Conservation (phyloP, 2,113 vertebrate genomes). For the Cyprinodon brontotheroides region DNA sequence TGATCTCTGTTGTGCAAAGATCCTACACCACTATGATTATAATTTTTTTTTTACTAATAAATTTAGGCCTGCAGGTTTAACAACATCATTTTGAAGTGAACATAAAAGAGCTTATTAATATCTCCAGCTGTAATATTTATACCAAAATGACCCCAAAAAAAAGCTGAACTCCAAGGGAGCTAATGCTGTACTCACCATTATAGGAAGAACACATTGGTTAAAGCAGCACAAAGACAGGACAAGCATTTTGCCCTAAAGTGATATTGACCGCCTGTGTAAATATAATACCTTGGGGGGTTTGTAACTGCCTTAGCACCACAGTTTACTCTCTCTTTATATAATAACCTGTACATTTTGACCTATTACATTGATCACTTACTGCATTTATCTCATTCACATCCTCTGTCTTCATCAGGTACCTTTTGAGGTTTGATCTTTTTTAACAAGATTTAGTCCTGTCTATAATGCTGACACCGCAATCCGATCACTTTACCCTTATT, state of each 20-base stretch:
- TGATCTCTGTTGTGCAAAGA: too few species aligned
- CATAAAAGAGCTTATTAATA: not conserved
- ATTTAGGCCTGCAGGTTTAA: not conserved
- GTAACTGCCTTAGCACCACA: not conserved
- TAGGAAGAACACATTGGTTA: not conserved
- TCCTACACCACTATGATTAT: too few species aligned
- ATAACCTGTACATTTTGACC: not conserved
- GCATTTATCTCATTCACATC: not conserved
- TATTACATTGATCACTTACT: constrained; percentile 11
- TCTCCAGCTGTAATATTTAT: not conserved
- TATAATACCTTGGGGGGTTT: not conserved
- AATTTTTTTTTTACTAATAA: not conserved
- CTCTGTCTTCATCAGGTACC: constrained; percentile 1
- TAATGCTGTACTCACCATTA: not conserved
- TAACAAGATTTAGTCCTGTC: constrained; percentile 32
- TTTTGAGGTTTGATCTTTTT: not conserved
- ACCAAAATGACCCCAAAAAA: not conserved
- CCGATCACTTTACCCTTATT: not conserved
- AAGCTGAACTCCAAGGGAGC: not conserved
- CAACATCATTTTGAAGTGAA: not conserved
- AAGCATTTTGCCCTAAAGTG: too few species aligned
- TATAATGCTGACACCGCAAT: not conserved
- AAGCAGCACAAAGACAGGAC: not conserved
- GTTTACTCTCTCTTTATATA: not conserved
- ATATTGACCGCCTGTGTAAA: constrained; percentile 1